Base-by-base conservation (phyloP, 1,140 invertebrate genomes). In the Carcinoscorpius rotundicauda region DNA sequence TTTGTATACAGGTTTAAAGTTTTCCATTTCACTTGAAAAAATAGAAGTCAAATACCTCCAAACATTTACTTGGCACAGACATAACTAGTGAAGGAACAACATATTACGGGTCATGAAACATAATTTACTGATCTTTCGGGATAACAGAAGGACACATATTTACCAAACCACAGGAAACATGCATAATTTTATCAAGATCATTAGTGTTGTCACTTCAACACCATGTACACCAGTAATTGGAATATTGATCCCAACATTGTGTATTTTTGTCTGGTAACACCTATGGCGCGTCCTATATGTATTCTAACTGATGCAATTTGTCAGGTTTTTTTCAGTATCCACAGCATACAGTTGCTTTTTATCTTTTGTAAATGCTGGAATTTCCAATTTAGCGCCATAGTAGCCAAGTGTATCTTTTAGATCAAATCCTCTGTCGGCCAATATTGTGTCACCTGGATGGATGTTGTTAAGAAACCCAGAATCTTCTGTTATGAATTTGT, bases 401-500 rank as follows among this genome's bases (percentile, higher is more conserved):
- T 8, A 55, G 6, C 53, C 53, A 55, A 55, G 1, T 8, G 53
- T 8, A 55, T 55, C 53, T 55, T 55, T n/a, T 8, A 55, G 6
- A 6, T 65, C 64, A 64, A 73, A 73, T 9, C 72, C 73, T 61
- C 70, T 10, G 62, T 70, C 69, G 6, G 69, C 71, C 60, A 71
- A 60, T 6, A 71, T 58, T 48, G 62, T 52, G 66, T 73, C 71
- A 51, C 66, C 71, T 61, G 71, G 69, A 11, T 61, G 6, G 52
- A 74, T 52, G n/a, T 60, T 61, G 61, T 73, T 58, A 6, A 75
- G 63, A 57, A 73, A 67, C 4, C 72, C 72, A 64, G 63, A 70
- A 49, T 73, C 59, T 65, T 71, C 65, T 3, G 72, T 71, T 29
- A 76, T 71, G 61, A 64, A 70, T 55, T 69, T 67, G 61, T 74